Evolutionary conservation across 2,888 invertebrate genomes (phyloP), one percentile per base, ranked within the genome.

Genomic region (Chrysolina haemoptera): DNA sequence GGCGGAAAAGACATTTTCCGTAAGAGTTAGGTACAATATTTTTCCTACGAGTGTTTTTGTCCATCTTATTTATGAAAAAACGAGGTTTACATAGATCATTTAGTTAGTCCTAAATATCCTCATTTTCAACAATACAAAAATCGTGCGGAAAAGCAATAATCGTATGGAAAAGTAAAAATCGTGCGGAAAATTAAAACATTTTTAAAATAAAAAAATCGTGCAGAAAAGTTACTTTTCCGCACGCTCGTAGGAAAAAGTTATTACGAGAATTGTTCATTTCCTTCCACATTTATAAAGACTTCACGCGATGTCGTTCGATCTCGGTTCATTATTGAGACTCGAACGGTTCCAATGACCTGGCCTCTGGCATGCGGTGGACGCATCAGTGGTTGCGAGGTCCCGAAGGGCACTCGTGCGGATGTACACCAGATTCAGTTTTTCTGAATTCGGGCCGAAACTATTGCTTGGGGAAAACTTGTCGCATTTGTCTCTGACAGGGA

Each of bases 401-500:
- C 78, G 68, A 82, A 83, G 82, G 79, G 78, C 83, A 83, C 76
- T 80, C 85, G 84, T 86, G 86, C 86, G 84, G 79, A 84, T 82
- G 79, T 72, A 64, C 71, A 77, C 82, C 85, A 85, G 84, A 85
- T 85, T 85, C 83, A 81, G 81, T 84, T 84, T 84, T 84, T 84
- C 83, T 82, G 82, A 81, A 80, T 84, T 80, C 71, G 76, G 79
- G 73, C 73, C 72, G 70, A 80, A 81, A 80, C 82, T 77, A 76
- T 78, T 79, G 78, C 76, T 76, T 76, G 77, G 81, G 82, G 81
- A 77, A 74, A 79, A 77, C 76, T 81, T 82, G 81, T 79, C 81
- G 80, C 83, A 82, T 82, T 84, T 85, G 84, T 82, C 79, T 81
- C 79, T 84, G 85, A 84, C 85, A 84, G 78, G 78, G 83, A 84